Evolutionary conservation across 2,797 vertebrate species (phyloP), one percentile per base, ranked within the genome.

Genomic region (Enteromius anoplus): DNA sequence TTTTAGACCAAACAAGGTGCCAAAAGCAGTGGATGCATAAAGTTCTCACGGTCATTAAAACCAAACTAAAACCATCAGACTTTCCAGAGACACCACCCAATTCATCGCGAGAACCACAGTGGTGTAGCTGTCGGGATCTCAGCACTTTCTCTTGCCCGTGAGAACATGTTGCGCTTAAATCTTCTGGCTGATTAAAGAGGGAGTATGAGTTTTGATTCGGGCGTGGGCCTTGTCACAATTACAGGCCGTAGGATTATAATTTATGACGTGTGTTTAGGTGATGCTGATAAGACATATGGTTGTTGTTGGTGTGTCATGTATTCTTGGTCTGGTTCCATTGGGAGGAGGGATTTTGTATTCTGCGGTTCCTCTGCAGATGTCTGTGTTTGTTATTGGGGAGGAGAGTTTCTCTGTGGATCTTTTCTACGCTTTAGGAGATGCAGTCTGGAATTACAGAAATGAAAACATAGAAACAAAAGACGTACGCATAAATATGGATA

Each of bases 141-240:
- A 37, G 23, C 40, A 47, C 75, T 66, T 83, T 76, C 26, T 42
- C 29, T 55, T 45, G 49, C 68, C 77, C 64, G 15, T 85, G 75
- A 78, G 77, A 83, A 81, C 79, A 53, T 69, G 37, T 34, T 68
- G 32, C 4, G 49, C 76, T 72, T 49, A 58, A 80, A 84, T 82
- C 47, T 75, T 51, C 78, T 80, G 84, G 32, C 78, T 85, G 87
- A 87, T 87, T 87, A 86, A 78, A 88, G 87, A 66, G 81, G 51
- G 51, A 60, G 29, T 81, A 75, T n/a, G 81, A 53, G 76, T 87
- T 85, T 62, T 82, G 79, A 84, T 84, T 82, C 17, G 82, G 81
- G 82, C 40, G 78, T 81, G 55, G 87, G 75, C 70, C 83, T 29
- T 69, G 76, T 77, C 64, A 71, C 86, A 82, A 87, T 87, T 85